Evolutionary conservation across 2,113 vertebrate genomes (phyloP).

Genomic region (Heterochromis multidens): DNA sequence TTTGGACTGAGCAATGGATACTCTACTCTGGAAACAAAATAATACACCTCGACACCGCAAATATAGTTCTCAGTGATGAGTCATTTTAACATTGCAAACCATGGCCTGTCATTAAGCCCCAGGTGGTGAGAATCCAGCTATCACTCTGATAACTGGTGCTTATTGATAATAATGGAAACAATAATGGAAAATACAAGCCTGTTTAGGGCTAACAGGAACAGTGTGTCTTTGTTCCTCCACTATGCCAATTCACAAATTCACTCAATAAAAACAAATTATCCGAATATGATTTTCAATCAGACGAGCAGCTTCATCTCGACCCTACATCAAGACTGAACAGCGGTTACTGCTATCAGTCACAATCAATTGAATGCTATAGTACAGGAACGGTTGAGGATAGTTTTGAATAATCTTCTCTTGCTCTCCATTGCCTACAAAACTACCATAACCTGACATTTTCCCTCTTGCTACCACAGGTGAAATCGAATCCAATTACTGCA

Average conservation of each 20-base stretch:
- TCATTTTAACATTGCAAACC: neutral
- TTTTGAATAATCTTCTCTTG: neutral
- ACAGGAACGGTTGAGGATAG: neutral
- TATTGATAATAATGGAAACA: neutral
- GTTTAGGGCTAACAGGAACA: neutral
- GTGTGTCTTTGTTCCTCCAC: neutral
- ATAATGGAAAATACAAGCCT: neutral
- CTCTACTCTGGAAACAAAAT: neutral
- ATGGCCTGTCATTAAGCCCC: neutral
- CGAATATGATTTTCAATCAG: neutral
- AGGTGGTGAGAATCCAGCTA: neutral
- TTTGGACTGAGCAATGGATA: too few relatives aligned
- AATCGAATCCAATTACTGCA: slow-evolving; percentile 64
- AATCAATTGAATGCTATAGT: neutral
- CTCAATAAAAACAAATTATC: slow-evolving; percentile 21
- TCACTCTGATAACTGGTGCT: neutral
- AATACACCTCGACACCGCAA: neutral
- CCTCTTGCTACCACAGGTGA: slow-evolving; percentile 27
- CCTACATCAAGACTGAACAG: neutral
- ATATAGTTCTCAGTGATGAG: neutral
- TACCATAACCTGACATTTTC: slow-evolving; percentile 1
- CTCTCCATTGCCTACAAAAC: neutral
- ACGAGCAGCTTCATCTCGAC: neutral
- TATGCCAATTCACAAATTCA: neutral
- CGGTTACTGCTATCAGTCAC: neutral